These are phyloP conservation scores for Drosophila littoralis DNA, from an alignment of 1,140 invertebrate genomes.

Conservation along the genomic window DNA sequence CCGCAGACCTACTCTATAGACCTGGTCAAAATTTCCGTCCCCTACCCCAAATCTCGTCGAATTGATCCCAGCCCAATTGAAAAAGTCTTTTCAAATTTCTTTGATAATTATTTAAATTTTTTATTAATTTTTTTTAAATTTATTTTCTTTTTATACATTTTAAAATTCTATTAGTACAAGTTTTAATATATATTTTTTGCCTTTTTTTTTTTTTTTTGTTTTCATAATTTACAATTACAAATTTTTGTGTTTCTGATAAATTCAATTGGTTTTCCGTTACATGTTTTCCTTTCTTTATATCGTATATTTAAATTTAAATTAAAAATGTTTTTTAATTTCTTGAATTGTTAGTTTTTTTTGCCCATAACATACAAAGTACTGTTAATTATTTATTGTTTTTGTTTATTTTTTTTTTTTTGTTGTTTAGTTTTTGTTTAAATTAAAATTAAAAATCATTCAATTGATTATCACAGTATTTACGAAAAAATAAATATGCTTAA, in stretches of 20 bases:
- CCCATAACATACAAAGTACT: constrained; percentile 64
- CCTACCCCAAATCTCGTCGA: no score
- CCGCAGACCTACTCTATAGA: no score
- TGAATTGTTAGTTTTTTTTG: constrained; percentile 62
- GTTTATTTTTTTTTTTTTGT: constrained; percentile 24
- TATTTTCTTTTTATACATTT: constrained; percentile 64
- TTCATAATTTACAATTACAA: constrained; percentile 70
- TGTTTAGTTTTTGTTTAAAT: constrained; percentile 43
- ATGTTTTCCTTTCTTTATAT: constrained; percentile 34
- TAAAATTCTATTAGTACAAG: constrained; percentile 65
- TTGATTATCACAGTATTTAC: constrained; percentile 83
- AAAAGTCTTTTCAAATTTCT: constrained; percentile 10
- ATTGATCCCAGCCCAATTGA: not conserved
- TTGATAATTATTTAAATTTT: constrained; percentile 69
- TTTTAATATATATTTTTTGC: constrained; percentile 26
- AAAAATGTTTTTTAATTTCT: constrained; percentile 26
- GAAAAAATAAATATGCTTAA: constrained; percentile 78
- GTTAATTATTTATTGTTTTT: constrained; percentile 40
- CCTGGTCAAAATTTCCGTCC: no score
- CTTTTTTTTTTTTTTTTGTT: not conserved
- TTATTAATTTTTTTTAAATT: constrained; percentile 52
- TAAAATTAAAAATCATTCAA: constrained; percentile 82
- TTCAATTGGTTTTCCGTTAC: constrained; percentile 50
- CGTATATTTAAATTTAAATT: constrained; percentile 36
- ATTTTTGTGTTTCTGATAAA: constrained; percentile 61